Evolutionary conservation across 2,888 invertebrate genomes (phyloP).

Genomic region (Empis livida): DNA sequence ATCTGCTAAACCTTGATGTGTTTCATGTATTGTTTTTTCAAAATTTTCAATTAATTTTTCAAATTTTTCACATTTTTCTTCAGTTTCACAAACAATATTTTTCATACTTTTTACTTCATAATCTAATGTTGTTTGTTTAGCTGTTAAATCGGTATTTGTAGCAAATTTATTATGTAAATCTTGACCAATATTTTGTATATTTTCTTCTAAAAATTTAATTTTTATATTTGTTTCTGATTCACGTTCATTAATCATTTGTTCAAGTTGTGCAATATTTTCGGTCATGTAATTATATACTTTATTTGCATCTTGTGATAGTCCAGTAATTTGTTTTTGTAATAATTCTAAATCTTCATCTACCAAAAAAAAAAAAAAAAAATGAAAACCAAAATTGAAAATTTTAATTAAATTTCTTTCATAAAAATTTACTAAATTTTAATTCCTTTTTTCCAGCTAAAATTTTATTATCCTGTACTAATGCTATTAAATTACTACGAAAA

Average conservation of each 20-base stretch:
- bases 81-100: constrained; percentile 39
- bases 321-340: constrained; percentile 22
- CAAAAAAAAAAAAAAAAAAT: too few species aligned
- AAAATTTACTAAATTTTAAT: too few species aligned
- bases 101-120: constrained; percentile 40
- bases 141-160: constrained; percentile 28
- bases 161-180: constrained; percentile 26
- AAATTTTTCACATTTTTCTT: constrained; percentile 40
- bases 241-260: constrained; percentile 20
- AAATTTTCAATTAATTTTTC: constrained; percentile 33
- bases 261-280: constrained; percentile 26
- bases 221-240: constrained; percentile 11
- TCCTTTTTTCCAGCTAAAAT: too few species aligned
- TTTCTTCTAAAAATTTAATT: constrained; percentile 26
- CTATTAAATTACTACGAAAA: background rate
- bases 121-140: constrained; percentile 37
- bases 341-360: too few species aligned
- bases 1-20: constrained; percentile 37
- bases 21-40: constrained; percentile 34
- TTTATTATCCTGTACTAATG: too few species aligned
- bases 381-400: too few species aligned
- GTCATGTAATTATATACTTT: constrained; percentile 27
- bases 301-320: constrained; percentile 23
- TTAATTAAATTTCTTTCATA: too few species aligned
- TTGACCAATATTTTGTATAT: constrained; percentile 22